These are phyloP conservation scores for Hylia prasina DNA, from an alignment of 2,113 vertebrate species.

Conservation along the genomic window DNA sequence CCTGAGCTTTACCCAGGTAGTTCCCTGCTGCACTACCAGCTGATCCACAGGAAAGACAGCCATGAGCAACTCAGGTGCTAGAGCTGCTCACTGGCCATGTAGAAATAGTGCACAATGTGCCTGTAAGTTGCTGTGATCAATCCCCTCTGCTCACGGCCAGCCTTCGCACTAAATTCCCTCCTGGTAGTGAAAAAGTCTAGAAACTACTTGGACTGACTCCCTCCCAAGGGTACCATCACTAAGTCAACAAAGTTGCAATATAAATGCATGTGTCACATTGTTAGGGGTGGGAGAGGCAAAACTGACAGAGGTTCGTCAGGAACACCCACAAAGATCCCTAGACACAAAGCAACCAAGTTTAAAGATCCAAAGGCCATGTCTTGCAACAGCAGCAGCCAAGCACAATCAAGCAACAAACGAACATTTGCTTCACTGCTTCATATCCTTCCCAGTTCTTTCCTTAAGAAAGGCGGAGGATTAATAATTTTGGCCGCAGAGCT, in stretches of 20 bases:
- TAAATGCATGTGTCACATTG: constrained; percentile 23
- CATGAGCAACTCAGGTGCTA: rapidly evolving
- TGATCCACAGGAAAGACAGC: not conserved
- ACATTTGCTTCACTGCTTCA: constrained; percentile 25
- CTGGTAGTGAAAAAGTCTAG: not conserved
- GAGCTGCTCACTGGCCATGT: not conserved
- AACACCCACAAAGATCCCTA: constrained; percentile 55
- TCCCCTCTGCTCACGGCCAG: not conserved
- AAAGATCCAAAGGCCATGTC: not conserved
- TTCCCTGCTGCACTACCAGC: not conserved
- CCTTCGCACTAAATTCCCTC: not conserved
- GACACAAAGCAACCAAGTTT: constrained; percentile 10
- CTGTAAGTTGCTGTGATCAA: not conserved
- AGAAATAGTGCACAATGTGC: not conserved
- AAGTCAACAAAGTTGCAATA: not conserved
- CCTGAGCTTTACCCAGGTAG: not conserved
- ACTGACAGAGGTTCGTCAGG: not conserved
- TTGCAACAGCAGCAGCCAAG: constrained; percentile 13
- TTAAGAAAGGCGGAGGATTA: not conserved
- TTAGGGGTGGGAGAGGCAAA: constrained; percentile 11
- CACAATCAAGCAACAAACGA: not conserved
- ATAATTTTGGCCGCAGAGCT: not conserved
- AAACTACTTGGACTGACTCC: not conserved
- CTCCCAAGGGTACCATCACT: constrained; percentile 14
- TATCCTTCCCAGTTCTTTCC: not conserved